Conservation (phyloP, 2,113 vertebrate genomes). For the Osmerus mordax region DNA sequence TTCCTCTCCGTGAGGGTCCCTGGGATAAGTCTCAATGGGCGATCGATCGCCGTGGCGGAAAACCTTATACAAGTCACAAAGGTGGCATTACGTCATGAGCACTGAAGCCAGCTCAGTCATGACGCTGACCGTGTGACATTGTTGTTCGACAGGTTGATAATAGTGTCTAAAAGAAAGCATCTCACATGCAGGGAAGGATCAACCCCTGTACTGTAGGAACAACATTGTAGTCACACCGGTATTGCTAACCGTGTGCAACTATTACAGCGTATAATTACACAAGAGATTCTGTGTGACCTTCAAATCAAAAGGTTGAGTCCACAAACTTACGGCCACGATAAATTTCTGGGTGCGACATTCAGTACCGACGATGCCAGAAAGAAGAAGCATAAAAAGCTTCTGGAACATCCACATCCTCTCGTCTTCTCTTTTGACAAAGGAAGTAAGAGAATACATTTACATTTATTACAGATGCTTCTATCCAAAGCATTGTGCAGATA, state of each 20-base stretch:
- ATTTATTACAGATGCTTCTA: too few species aligned
- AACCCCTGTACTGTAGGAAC: too few species aligned
- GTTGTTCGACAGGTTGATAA: not conserved
- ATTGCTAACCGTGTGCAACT: too few species aligned
- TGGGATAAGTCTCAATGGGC: conserved; percentile 79
- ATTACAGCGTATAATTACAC: too few species aligned
- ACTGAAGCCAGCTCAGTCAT: not conserved
- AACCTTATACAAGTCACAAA: conserved; percentile 64
- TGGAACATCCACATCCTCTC: conserved; percentile 43
- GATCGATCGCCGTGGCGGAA: conserved; percentile 84
- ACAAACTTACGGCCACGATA: conserved; percentile 60
- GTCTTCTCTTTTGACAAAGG: not conserved
- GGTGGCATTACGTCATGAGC: not conserved
- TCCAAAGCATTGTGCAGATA: too few species aligned
- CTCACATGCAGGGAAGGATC: not conserved
- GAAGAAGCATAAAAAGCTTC: conserved; percentile 39
- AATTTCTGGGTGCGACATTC: conserved; percentile 60
- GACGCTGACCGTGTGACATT: not conserved
- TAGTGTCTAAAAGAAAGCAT: not conserved
- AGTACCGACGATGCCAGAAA: conserved; percentile 34
- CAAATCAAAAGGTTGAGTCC: not conserved
- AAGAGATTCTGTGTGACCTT: not conserved
- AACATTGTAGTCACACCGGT: too few species aligned
- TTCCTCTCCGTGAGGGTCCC: conserved; percentile 73
- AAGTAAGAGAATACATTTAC: too few species aligned